Percentiles rank a stretch among this genome's conserved stretches.
Conservation (phyloP, 64 coral and sea anemone genomes). For the Astreopora myriophthalma region DNA sequence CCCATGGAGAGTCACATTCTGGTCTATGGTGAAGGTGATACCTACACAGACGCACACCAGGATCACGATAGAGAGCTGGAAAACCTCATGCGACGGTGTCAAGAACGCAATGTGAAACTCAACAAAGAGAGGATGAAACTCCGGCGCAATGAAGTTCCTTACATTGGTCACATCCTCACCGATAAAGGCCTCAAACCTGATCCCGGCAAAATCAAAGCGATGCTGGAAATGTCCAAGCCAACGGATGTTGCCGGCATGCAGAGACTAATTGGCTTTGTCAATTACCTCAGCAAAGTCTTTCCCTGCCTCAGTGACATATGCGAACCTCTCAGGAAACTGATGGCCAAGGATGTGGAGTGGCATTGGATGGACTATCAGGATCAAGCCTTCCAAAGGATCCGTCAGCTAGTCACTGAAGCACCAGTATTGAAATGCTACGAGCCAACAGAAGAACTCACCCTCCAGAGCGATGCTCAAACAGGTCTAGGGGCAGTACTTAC, state of each 20-base stretch:
- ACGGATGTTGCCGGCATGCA: not conserved
- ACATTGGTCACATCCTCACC: conserved; percentile 26
- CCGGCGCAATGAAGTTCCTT: not conserved
- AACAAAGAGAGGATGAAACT: not conserved
- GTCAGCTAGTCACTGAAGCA: conserved; percentile 21
- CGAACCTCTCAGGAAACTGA: conserved; percentile 28
- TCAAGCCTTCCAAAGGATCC: not conserved
- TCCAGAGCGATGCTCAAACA: conserved; percentile 33
- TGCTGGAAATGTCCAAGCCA: conserved; percentile 12
- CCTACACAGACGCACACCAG: not conserved
- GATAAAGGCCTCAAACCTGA: conserved; percentile 3
- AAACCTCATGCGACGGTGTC: not conserved
- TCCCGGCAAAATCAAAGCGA: not conserved
- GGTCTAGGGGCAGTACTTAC: conserved; percentile 27
- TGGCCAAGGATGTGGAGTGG: conserved; percentile 13
- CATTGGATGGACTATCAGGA: not conserved
- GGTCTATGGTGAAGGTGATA: not conserved
- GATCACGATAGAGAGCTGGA: conserved; percentile 16
- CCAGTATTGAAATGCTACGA: conserved; percentile 28
- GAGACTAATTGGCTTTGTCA: not conserved
- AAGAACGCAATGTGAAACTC: not conserved
- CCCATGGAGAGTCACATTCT: not conserved
- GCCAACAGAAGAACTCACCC: not conserved
- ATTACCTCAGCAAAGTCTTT: conserved; percentile 22
- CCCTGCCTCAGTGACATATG: conserved; percentile 6